A percentile compares a stretch with the other conserved stretches of the same genome.
Evolutionary conservation across 2,113 vertebrate species (phyloP).

Genomic region (Siniperca chuatsi): DNA sequence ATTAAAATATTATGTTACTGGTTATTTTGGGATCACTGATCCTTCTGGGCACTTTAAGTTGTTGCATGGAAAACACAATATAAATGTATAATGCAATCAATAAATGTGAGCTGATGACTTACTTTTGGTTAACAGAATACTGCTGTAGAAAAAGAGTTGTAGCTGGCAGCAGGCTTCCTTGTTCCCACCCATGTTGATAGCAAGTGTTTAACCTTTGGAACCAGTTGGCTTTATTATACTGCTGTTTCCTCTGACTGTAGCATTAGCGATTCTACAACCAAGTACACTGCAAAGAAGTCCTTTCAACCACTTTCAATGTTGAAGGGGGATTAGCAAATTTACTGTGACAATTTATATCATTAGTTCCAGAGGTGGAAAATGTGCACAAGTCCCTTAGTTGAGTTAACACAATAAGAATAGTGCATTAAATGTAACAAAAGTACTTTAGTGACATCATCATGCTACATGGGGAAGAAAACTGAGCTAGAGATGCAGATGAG

Average conservation of each 20-base stretch:
- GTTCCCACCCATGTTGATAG: conserved; percentile 54
- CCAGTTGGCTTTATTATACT: conserved; percentile 29
- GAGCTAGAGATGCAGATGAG: not conserved
- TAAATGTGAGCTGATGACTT: not conserved
- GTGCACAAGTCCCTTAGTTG: not conserved
- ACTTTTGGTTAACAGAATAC: not conserved
- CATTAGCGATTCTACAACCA: not conserved
- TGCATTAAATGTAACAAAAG: not conserved
- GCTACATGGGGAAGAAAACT: not conserved
- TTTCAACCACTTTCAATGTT: not conserved
- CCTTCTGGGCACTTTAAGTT: not conserved
- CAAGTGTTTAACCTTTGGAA: conserved; percentile 65
- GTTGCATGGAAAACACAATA: not conserved
- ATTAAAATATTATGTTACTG: not conserved
- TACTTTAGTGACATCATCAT: not conserved
- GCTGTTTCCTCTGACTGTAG: conserved; percentile 5
- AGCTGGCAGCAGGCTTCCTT: not conserved
- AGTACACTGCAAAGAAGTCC: not conserved
- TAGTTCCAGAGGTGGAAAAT: not conserved
- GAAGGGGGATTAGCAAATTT: not conserved
- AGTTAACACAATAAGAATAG: no score
- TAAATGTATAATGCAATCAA: not conserved
- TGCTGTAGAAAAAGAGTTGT: conserved; percentile 9
- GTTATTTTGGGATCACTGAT: not conserved
- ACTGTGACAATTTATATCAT: not conserved